These are phyloP conservation scores for Tragelaphus eurycerus DNA, from an alignment of 2,797 vertebrate species.

Conservation along the genomic window DNA sequence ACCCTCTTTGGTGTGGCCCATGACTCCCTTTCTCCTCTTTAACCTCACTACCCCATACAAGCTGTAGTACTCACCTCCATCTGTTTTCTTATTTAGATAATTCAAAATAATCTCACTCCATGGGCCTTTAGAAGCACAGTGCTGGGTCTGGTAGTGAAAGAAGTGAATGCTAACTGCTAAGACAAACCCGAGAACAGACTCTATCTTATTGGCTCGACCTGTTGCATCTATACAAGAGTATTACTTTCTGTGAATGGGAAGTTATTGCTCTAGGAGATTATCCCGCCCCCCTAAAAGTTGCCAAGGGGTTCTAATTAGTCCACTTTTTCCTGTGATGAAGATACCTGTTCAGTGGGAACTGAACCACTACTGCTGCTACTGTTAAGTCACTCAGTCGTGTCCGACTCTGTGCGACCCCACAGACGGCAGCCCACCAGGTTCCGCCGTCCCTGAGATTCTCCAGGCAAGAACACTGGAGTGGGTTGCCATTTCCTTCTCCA, in stretches of 20 bases:
- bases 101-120: not conserved
- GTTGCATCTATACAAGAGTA: not conserved
- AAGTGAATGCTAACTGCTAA: not conserved
- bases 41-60: no score
- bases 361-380: not conserved
- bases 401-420: no score
- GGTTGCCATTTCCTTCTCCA: no score
- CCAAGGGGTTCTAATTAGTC: conserved; percentile 5
- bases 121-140: not conserved
- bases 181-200: not conserved
- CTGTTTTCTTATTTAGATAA: not conserved
- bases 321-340: not conserved
- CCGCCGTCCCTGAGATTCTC: rapidly evolving
- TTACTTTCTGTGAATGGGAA: not conserved
- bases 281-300: not conserved
- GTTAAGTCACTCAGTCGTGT: no score
- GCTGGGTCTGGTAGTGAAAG: not conserved
- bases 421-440: no score
- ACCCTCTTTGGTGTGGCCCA: not conserved
- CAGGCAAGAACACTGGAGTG: no score
- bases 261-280: not conserved
- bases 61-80: not conserved
- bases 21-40: not conserved
- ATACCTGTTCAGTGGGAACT: conserved; percentile 43
- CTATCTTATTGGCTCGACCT: not conserved